These are phyloP conservation scores for Pseudomyrmex sp. DNA, from an alignment of 1,140 invertebrate species.

Conservation along the genomic window DNA sequence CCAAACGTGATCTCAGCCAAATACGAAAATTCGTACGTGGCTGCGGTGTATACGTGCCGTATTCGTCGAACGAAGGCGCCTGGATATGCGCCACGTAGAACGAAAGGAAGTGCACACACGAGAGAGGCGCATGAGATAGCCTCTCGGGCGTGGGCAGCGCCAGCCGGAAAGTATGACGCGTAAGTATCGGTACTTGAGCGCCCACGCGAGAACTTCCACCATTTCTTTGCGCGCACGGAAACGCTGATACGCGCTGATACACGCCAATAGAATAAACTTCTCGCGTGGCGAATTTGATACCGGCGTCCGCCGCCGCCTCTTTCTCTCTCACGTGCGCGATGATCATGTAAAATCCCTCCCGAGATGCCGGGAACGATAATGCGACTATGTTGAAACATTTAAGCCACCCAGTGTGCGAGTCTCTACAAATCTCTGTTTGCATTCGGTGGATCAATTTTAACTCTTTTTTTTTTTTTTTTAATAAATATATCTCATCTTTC, in stretches of 20 bases:
- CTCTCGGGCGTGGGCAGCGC: slow-evolving; percentile 47
- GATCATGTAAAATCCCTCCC: neutral
- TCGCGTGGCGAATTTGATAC: slow-evolving; percentile 45
- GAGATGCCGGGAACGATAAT: neutral
- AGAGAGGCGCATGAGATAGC: slow-evolving; percentile 11
- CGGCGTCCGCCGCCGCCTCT: neutral
- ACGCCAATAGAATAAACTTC: slow-evolving; percentile 44
- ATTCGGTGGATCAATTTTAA: neutral
- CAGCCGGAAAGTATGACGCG: slow-evolving; percentile 66
- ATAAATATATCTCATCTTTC: neutral
- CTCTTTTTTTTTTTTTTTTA: neutral
- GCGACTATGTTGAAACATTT: slow-evolving; percentile 12
- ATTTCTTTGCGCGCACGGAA: neutral
- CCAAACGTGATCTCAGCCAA: slow-evolving; percentile 82
- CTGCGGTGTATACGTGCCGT: slow-evolving; percentile 63
- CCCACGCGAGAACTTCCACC: slow-evolving; percentile 55
- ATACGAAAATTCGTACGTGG: slow-evolving; percentile 83
- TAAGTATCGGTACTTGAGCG: slow-evolving; percentile 41
- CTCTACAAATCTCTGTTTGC: too few species aligned
- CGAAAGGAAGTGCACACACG: slow-evolving; percentile 13
- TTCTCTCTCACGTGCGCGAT: neutral
- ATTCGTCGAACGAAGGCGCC: slow-evolving; percentile 8
- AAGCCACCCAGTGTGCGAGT: neutral
- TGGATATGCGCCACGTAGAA: slow-evolving; percentile 47
- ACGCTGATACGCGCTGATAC: neutral